phyloP scores from a whole-genome alignment of 2,797 vertebrate species.

The Siniperca undulata region DNA sequence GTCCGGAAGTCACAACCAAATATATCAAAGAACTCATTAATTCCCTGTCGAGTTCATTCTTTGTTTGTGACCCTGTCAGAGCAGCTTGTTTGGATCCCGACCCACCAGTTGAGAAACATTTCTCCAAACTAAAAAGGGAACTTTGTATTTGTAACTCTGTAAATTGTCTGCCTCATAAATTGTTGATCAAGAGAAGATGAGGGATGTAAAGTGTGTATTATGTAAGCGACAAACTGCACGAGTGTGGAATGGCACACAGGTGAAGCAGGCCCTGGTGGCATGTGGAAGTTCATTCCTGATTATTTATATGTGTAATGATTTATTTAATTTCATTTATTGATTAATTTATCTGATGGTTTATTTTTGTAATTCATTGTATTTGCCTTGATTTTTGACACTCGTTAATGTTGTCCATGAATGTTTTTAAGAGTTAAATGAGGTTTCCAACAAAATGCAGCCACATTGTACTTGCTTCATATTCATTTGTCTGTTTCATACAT shows the following conservation, averaged over 20 bases:
- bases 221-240: slow-evolving; percentile 39
- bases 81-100: slow-evolving; percentile 23
- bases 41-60: background rate
- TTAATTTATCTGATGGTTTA: slow-evolving; percentile 63
- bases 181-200: slow-evolving; percentile 21
- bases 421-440: slow-evolving; percentile 20
- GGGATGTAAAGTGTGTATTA: slow-evolving; percentile 7
- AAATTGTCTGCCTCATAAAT: slow-evolving; percentile 50
- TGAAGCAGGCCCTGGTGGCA: slow-evolving; percentile 69
- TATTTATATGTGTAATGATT: slow-evolving; percentile 59
- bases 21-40: background rate
- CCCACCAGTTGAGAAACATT: slow-evolving; percentile 31
- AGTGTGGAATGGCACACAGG: slow-evolving; percentile 26
- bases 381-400: slow-evolving; percentile 71
- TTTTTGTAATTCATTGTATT: slow-evolving; percentile 65
- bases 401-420: slow-evolving; percentile 36
- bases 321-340: slow-evolving; percentile 58
- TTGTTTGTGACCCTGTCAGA: slow-evolving; percentile 32
- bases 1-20: slow-evolving; percentile 22
- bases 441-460: background rate
- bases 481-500: background rate
- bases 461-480: slow-evolving; percentile 10
- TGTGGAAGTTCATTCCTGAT: slow-evolving; percentile 43
- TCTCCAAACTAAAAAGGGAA: slow-evolving; percentile 52
- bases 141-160: slow-evolving; percentile 50